Conservation (phyloP, 2,888 invertebrate species). For the Cremastinae sp. region DNA sequence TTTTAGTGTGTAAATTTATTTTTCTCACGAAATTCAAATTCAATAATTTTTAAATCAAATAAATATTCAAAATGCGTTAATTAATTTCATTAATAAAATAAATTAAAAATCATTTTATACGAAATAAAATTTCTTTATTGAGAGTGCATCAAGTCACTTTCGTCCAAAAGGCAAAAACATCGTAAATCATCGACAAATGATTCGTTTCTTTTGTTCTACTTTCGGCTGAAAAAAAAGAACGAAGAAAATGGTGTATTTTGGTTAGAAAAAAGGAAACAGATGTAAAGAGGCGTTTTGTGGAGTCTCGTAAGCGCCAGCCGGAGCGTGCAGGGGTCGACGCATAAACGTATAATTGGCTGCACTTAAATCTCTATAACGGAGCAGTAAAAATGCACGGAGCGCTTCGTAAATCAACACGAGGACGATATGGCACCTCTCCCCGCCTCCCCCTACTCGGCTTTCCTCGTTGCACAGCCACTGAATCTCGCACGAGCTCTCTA, state of each 20-base stretch:
- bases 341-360: conserved; percentile 79
- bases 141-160: too few relatives aligned
- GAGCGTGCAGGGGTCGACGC: conserved; percentile 66
- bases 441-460: conserved; percentile 58
- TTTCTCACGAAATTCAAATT: neutral
- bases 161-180: too few relatives aligned
- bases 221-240: conserved; percentile 11
- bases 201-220: too few relatives aligned
- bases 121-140: too few relatives aligned
- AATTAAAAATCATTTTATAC: too few relatives aligned
- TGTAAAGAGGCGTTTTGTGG: conserved; percentile 47
- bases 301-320: conserved; percentile 58
- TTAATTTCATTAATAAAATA: too few relatives aligned
- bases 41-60: conserved; percentile 5
- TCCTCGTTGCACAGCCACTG: conserved; percentile 37
- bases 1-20: neutral
- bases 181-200: too few relatives aligned
- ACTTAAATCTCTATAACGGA: conserved; percentile 79
- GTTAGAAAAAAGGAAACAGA: conserved; percentile 44
- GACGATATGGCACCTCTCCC: conserved; percentile 72
- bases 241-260: conserved; percentile 7
- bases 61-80: too few relatives aligned
- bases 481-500: conserved; percentile 29
- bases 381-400: conserved; percentile 77
- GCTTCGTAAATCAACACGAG: conserved; percentile 77